Base-by-base conservation (phyloP, 2,113 vertebrate species). In the Oreocharis arfaki region DNA sequence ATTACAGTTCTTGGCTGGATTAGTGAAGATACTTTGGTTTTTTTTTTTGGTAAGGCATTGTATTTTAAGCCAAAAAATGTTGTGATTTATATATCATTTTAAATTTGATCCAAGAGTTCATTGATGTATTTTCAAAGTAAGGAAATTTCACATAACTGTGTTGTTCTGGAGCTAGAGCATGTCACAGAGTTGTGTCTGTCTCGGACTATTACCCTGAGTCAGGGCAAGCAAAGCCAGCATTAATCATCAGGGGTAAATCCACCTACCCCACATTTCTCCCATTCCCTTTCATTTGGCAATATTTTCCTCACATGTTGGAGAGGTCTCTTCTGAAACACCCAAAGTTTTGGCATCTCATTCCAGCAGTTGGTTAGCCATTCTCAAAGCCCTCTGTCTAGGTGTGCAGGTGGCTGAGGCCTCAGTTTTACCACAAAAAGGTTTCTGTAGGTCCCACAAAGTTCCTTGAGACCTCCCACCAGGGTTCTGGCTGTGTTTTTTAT, bases 1-100 rank as follows among this genome's bases (percentile, higher is more conserved):
- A 93, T 96, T 95, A 64, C 44, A 82, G 65, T 68, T 84, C 73
- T 92, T 96, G 93, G 92, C 86, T 93, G 65, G 76, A 92, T 93
- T 92, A 93, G 39, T 68, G 60, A 94, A 88, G 6, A 63, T 41
- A 53, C 16, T 4, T 28, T 70, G 28, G n/a, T 52, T 69, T 52
- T 42, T 28, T 46, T 47, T 91, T 80, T 59, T 42, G 1, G 21
- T 55, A 53, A 95, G 35, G 35, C 83, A 86, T 93, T 96, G 68
- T 87, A 64, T 90, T 90, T 81, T 89, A 94, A 87, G 83, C 86
- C 88, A 93, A 96, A 91, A 93, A 64, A 33, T 71, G 26, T 57
- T 84, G 26, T 79, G 88, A 96, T 96, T 95, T 94, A 92, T 90
- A 27, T 19, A 75, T 71, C 15, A 64, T 60, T 89, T 80, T 84